phyloP scores from a whole-genome alignment of 2,113 vertebrate genomes.

The Coptodon rendalli region DNA sequence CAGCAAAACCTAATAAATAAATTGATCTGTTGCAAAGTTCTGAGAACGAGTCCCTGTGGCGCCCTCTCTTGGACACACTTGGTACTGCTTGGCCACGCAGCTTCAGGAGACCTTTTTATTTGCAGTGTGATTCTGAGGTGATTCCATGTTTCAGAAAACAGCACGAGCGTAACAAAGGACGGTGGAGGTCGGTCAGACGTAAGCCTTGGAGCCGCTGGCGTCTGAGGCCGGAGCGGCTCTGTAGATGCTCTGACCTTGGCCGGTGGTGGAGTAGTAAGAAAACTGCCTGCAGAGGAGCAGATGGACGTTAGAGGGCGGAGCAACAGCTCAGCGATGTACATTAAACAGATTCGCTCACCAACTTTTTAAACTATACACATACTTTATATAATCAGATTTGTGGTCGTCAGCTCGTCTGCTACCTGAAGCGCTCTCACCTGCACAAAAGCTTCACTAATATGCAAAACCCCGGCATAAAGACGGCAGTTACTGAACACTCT shows the following conservation, averaged over 20 bases:
- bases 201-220: slow-evolving; percentile 52
- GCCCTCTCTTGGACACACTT: neutral
- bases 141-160: neutral
- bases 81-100: neutral
- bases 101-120: neutral
- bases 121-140: neutral
- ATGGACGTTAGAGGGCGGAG: accelerated
- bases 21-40: neutral
- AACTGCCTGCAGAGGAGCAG: slow-evolving; percentile 36
- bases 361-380: accelerated
- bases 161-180: accelerated
- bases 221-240: slow-evolving; percentile 27
- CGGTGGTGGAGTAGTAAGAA: slow-evolving; percentile 24
- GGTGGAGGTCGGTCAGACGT: slow-evolving; percentile 6
- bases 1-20: neutral
- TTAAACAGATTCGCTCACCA: neutral
- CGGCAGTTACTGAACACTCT: neutral
- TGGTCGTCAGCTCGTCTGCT: neutral
- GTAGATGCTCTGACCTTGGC: slow-evolving; percentile 55
- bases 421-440: neutral
- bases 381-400: neutral
- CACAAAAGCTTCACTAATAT: neutral
- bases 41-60: neutral
- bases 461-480: neutral
- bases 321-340: accelerated